Evolutionary conservation across 2,113 vertebrate genomes (phyloP), one percentile per base, ranked within the genome.

Genomic region (Zeus faber): DNA sequence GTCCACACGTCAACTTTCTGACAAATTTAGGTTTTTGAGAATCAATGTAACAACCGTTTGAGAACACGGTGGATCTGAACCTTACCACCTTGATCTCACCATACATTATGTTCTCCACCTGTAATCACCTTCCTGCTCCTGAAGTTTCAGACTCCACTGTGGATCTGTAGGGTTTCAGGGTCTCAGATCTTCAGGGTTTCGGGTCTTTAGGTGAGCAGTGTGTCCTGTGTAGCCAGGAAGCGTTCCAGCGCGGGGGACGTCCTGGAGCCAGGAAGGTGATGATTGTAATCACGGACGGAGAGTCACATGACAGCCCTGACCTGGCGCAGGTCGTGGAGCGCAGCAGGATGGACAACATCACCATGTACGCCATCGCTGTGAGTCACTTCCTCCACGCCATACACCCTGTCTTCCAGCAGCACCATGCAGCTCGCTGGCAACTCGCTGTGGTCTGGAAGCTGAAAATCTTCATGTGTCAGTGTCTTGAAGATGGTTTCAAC

Each of bases 261-360:
- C 92, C 91, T 21, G 96, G 95, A 0, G 94, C 96, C 51, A 92
- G 93, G 85, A 93, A 98, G 53, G 95, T 99, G 69, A 97, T 99
- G 95, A 95, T 99, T 9, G 95, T 99, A 39, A 96, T 99, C 80
- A 99, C 96, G 2, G 96, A 99, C 0, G 96, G 96, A 27, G 96
- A 99, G 55, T 98, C 95, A 6, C 96, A 99, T 0, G 96, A 99
- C 87, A 98, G 92, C 78, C 89, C 91, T 0, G 91, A 95, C 71
- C 90, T 98, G 52, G 76, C 91, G 71, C 85, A 88, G 73, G 96
- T 90, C 3, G 95, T 99, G 4, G 86, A 85, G 46, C 87, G 91
- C 66, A 94, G 95, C 4, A 91, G 97, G 83, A 87, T 67, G 57
- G 95, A 98, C 75, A 96, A 98, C 1, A 90, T 99, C 83, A 99